Percentiles rank a stretch among this genome's conserved stretches.
These are phyloP conservation scores for Coecobrya sp. DNA, from an alignment of 2,888 invertebrate species.

Conservation along the genomic window DNA sequence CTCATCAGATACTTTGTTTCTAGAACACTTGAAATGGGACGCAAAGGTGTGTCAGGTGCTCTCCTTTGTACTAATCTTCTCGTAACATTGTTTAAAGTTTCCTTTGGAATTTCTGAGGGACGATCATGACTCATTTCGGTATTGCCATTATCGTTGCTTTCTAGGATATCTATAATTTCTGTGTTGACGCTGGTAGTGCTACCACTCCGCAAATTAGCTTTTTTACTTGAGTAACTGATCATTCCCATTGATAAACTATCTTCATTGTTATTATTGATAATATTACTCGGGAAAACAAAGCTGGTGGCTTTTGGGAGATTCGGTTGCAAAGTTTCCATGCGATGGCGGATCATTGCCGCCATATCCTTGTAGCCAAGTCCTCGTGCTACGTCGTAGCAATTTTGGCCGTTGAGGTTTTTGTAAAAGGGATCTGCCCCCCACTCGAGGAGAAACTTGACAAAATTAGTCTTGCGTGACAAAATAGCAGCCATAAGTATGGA, in stretches of 20 bases:
- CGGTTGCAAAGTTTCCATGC: conserved; percentile 27
- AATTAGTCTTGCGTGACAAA: conserved; percentile 71
- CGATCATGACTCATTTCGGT: neutral
- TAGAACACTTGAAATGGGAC: conserved; percentile 11
- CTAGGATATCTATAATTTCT: neutral
- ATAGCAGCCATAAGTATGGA: conserved; percentile 84
- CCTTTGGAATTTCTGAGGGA: neutral
- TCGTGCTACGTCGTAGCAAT: conserved; percentile 84
- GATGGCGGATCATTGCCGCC: conserved; percentile 18
- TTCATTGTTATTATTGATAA: neutral
- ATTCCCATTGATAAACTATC: neutral
- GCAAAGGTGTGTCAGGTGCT: neutral
- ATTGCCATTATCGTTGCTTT: neutral
- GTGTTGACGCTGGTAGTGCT: neutral
- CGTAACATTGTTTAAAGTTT: neutral
- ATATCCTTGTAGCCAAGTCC: conserved; percentile 67
- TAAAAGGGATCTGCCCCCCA: conserved; percentile 84
- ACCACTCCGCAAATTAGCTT: neutral
- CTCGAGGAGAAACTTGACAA: conserved; percentile 83
- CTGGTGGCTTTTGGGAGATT: neutral
- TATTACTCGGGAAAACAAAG: neutral
- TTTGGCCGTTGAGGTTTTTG: conserved; percentile 84
- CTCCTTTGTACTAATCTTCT: neutral
- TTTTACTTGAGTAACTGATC: neutral
- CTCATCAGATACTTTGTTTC: conserved; percentile 66